Conservation (phyloP, 2,113 vertebrate species). For the Ifrita kowaldi region DNA sequence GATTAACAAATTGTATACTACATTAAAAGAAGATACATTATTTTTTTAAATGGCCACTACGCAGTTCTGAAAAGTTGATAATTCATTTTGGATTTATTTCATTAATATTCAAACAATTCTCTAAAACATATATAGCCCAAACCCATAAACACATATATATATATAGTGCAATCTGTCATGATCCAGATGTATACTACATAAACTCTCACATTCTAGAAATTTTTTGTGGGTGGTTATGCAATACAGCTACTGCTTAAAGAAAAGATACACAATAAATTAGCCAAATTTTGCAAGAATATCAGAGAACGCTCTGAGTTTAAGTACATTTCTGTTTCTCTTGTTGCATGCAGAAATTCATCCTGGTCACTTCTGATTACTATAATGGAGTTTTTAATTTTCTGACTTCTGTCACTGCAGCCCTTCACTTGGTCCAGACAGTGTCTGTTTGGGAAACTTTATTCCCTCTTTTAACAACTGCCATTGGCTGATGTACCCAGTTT, state of each 20-base stretch:
- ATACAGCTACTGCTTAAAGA: not conserved
- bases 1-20: not conserved
- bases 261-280: not conserved
- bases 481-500: not conserved
- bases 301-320: not conserved
- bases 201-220: not conserved
- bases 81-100: not conserved
- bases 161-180: not conserved
- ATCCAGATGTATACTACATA: not conserved
- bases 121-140: not conserved
- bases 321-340: not conserved
- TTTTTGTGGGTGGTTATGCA: not conserved
- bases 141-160: not conserved
- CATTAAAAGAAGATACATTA: not conserved
- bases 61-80: not conserved
- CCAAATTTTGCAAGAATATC: not conserved
- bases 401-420: not conserved
- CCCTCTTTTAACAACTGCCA: not conserved
- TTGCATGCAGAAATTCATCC: not conserved
- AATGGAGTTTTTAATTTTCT: not conserved
- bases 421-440: not conserved
- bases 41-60: not conserved
- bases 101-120: not conserved
- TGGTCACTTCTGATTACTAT: not conserved
- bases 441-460: not conserved